phyloP scores from a whole-genome alignment of 1,140 invertebrate genomes.

The Drosophila littoralis region DNA sequence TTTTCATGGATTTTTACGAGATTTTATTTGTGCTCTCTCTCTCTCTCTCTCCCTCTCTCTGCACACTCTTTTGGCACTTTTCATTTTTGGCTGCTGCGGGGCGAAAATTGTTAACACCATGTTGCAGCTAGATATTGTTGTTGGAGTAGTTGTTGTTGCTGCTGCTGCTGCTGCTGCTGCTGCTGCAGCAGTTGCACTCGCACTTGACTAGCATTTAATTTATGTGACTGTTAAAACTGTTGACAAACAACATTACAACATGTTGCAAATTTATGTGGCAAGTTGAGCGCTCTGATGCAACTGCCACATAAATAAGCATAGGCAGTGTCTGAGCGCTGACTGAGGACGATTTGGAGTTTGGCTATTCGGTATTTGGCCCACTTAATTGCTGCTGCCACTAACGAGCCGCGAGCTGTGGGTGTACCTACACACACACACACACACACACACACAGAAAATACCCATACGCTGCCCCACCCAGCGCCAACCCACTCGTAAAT shows the following conservation, averaged over 20 bases:
- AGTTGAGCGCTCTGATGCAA: constrained; percentile 65
- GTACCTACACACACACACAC: too few relatives aligned
- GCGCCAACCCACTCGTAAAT: constrained; percentile 2
- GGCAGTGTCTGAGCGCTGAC: neutral
- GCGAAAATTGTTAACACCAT: constrained; percentile 80
- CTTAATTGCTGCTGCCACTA: constrained; percentile 23
- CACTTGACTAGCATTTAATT: constrained; percentile 81
- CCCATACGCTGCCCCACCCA: too few relatives aligned
- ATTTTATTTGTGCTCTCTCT: constrained; percentile 43
- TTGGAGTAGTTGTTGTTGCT: constrained; percentile 43
- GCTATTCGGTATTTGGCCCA: constrained; percentile 24
- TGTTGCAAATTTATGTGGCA: constrained; percentile 78
- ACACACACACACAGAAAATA: too few relatives aligned
- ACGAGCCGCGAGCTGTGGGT: neutral
- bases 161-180: constrained; percentile 20
- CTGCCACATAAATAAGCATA: constrained; percentile 71
- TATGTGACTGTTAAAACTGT: constrained; percentile 80
- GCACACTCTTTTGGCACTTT: constrained; percentile 37
- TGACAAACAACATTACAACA: constrained; percentile 81
- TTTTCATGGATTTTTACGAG: constrained; percentile 81
- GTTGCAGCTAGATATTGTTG: constrained; percentile 52
- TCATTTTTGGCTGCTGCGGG: constrained; percentile 50
- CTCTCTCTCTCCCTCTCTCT: constrained; percentile 3
- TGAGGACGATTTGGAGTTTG: neutral
- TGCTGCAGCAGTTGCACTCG: constrained; percentile 56